Base-by-base conservation (phyloP, 2,888 invertebrate genomes). In the Perizoma affinitatum region DNA sequence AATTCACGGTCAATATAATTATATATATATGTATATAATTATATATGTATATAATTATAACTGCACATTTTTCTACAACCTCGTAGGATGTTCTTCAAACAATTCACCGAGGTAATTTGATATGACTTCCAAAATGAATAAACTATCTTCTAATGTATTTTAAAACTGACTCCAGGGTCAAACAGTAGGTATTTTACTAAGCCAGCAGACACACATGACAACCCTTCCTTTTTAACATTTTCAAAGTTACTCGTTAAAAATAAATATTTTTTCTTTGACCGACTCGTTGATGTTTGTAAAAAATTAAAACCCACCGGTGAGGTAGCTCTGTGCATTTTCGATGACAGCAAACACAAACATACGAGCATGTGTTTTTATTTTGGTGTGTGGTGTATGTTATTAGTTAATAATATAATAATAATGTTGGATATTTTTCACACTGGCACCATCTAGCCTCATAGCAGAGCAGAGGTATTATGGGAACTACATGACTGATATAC, bases 261-360 rank as follows among this genome's bases (percentile, higher is more conserved):
- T 83, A 84, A 81, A 84, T 79, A 79, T 79, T 78, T 78, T 72
- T 68, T 71, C 71, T 75, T 72, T 73, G 79, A 74, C 72, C 69
- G 70, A 54, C 59, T 60, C 68, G 66, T 75, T 77, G 76, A 79
- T 78, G 73, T 71, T 63, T 68, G 69, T 77, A 77, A 80, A 82
- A 78, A 71, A 75, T 77, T 70, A 70, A 75, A 78, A 72, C 72
- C 64, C 68, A 63, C 69, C 66, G 52, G 69, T 67, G 73, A 69
- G 74, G 68, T 64, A 63, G 69, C 71, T 68, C 73, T 68, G 73
- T 80, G 78, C 79, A 77, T 83, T 80, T 80, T 80, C 82, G 84
- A 84, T 84, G 85, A 85, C 84, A 83, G 81, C 70, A 54, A 73
- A 75, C 68, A 79, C 79, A 83, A 85, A 85, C 82, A 83, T 66